A percentile compares a stretch with the other conserved stretches of the same genome.
These are phyloP conservation scores for Labeo catla DNA, from an alignment of 2,113 vertebrate species.

Conservation along the genomic window DNA sequence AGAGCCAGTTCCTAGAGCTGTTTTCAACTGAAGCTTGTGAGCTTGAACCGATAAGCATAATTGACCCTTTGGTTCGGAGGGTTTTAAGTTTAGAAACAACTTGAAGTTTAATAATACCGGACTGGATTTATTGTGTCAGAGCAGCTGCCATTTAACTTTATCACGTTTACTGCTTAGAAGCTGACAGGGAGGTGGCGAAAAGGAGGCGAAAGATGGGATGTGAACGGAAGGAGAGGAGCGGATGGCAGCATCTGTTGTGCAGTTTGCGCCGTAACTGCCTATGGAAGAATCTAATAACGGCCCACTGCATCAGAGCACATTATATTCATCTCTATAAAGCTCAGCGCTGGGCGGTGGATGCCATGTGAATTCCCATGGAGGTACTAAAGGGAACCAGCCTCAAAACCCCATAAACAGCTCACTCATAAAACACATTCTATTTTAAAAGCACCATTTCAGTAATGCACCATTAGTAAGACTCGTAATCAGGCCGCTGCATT, in stretches of 20 bases:
- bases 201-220: background rate
- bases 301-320: conserved; percentile 39
- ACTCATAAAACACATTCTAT: conserved; percentile 50
- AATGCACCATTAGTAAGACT: conserved; percentile 43
- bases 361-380: conserved; percentile 36
- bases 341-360: conserved; percentile 21
- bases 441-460: conserved; percentile 50
- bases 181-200: background rate
- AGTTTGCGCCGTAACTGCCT: background rate
- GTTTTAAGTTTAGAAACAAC: conserved; percentile 14
- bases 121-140: conserved; percentile 24
- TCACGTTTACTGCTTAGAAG: background rate
- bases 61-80: background rate
- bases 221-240: background rate
- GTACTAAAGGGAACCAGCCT: conserved; percentile 40
- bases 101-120: conserved; percentile 23
- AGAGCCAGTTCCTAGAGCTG: background rate
- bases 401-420: conserved; percentile 46
- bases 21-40: background rate
- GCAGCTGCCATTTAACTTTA: conserved; percentile 20
- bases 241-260: conserved; percentile 27
- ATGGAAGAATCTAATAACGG: conserved; percentile 39
- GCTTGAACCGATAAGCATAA: background rate
- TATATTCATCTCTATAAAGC: conserved; percentile 48
- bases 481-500: conserved; percentile 44